Evolutionary conservation across 2,797 vertebrate genomes (phyloP), one percentile per base, ranked within the genome.

Genomic region (Pelobates cultripes): DNA sequence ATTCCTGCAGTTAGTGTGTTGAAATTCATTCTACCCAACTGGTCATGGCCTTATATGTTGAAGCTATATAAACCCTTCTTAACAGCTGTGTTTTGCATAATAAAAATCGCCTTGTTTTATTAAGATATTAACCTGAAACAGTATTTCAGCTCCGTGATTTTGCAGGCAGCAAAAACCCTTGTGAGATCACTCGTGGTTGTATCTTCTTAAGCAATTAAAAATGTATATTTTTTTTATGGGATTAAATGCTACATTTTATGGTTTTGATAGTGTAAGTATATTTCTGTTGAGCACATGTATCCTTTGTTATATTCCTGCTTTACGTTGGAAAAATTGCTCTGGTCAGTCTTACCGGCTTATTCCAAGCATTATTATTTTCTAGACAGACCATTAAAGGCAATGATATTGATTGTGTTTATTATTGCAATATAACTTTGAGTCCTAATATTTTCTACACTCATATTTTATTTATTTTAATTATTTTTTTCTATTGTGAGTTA

Each of bases 181-280:
- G 85, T 78, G 92, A 94, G 92, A 91, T 89, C 93, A 84, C 90
- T 91, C 85, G 86, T 87, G 91, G 87, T 87, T 92, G 89, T 90
- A 91, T 92, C 91, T 93, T 94, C 92, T 93, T 93, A 93, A 94
- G 93, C 90, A 93, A 93, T 94, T 94, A 93, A 92, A 91, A 92
- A 93, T 89, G 91, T 91, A 93, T 94, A 93, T 92, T 93, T 94
- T 93, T 94, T 94, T 94, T 93, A 94, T 93, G 86, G 81, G 80
- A 78, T 82, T 80, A 75, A 87, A 88, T 87, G 76, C 83, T 88
- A 70, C 83, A 87, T 89, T 93, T 93, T 91, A 92, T 93, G 7
- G 89, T 89, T 93, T 92, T 92, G 92, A 90, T 93, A 85, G 78
- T 86, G 81, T 84, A 55, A 43, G 40, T 70, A 82, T 79, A 67